Conservation (phyloP, 1,140 invertebrate species). For the Gryon sp. region DNA sequence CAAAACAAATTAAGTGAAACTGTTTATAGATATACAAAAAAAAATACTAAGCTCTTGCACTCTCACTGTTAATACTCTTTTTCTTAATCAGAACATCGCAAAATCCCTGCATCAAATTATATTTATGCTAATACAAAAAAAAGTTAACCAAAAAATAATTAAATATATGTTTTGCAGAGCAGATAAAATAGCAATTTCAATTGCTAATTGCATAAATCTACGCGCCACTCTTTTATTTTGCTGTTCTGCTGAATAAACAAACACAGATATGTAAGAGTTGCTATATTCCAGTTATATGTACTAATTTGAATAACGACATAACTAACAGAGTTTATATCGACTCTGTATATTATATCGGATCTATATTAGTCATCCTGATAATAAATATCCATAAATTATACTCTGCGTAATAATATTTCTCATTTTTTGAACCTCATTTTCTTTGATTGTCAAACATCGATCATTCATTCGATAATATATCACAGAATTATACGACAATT, state of each 20-base stretch:
- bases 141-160: neutral
- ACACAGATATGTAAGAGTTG: slow-evolving; percentile 26
- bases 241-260: slow-evolving; percentile 47
- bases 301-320: slow-evolving; percentile 53
- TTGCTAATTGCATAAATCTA: slow-evolving; percentile 41
- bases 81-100: no score
- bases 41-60: no score
- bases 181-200: slow-evolving; percentile 34
- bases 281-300: slow-evolving; percentile 23
- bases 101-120: no score
- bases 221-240: slow-evolving; percentile 13
- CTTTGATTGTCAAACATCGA: no score
- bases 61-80: no score
- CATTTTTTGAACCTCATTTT: slow-evolving; percentile 32
- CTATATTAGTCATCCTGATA: slow-evolving; percentile 22
- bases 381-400: slow-evolving; percentile 33
- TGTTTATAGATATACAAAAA: no score
- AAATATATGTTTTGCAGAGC: neutral
- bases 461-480: no score
- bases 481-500: no score
- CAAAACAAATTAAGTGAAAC: slow-evolving; percentile 1
- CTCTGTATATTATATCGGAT: slow-evolving; percentile 27
- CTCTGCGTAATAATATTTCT: neutral
- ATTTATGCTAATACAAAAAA: no score
- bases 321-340: slow-evolving; percentile 31